phyloP scores from a whole-genome alignment of 2,113 vertebrate genomes.

The Pygoscelis antarcticus region DNA sequence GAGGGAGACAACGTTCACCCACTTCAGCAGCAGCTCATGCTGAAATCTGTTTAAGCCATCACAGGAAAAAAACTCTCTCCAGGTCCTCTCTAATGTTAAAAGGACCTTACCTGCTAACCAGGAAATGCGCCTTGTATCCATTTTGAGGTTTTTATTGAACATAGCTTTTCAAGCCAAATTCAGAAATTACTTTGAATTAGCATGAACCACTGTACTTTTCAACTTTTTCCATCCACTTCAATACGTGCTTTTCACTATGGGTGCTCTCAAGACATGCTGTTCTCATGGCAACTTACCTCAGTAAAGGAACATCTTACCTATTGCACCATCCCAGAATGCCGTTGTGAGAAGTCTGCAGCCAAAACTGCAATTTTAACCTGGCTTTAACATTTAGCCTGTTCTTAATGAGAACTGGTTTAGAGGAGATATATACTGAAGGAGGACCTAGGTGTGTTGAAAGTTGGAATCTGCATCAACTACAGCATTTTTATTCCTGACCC shows the following conservation, averaged over 20 bases:
- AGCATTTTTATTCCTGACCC: neutral
- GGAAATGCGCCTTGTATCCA: neutral
- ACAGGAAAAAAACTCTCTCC: neutral
- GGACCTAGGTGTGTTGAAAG: neutral
- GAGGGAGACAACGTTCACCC: neutral
- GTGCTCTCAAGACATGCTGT: neutral
- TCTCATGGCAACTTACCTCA: rapidly evolving
- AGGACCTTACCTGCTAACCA: neutral
- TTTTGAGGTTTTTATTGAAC: neutral
- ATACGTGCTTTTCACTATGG: neutral
- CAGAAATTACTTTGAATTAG: neutral
- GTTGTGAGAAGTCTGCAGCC: rapidly evolving
- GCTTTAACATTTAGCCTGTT: neutral
- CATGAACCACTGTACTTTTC: neutral
- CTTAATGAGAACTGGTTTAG: neutral
- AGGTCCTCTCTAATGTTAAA: neutral
- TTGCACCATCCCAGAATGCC: neutral
- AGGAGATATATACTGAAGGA: neutral
- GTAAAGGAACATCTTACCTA: neutral
- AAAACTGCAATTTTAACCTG: neutral
- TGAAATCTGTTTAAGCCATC: neutral
- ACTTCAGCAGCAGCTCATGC: neutral
- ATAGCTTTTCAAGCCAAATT: neutral
- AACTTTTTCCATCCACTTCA: neutral
- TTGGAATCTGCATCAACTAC: neutral